phyloP scores from a whole-genome alignment of 2,113 vertebrate genomes.

The Jaculus jaculus region DNA sequence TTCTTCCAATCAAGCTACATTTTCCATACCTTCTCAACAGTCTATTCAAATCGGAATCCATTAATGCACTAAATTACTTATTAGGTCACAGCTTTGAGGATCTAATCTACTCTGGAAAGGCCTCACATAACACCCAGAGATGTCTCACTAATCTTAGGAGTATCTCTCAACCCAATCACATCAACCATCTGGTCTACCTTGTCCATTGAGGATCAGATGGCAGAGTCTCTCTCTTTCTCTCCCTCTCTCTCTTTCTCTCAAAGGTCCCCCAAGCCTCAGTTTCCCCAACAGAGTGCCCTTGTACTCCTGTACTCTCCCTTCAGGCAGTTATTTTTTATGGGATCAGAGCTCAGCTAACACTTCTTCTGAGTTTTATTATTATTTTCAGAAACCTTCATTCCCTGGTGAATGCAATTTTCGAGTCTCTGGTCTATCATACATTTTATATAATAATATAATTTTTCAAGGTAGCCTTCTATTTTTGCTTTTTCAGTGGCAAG shows the following conservation, averaged over 20 bases:
- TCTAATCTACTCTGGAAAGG: background rate
- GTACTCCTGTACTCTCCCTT: too few species aligned
- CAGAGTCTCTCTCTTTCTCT: rapidly evolving
- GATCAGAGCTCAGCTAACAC: background rate
- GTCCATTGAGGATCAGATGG: background rate
- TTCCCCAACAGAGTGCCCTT: background rate
- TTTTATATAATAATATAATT: slow-evolving; percentile 35
- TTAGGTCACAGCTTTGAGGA: background rate
- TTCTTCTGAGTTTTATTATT: background rate
- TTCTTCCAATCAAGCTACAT: background rate
- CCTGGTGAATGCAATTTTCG: background rate
- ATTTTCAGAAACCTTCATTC: background rate
- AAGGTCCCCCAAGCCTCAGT: background rate
- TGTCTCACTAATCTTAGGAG: background rate
- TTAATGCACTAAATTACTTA: too few species aligned
- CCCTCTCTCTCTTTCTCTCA: background rate
- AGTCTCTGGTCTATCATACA: background rate
- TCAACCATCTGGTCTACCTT: background rate
- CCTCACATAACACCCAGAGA: background rate
- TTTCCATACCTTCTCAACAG: too few species aligned
- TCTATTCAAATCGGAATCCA: background rate
- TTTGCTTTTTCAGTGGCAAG: slow-evolving; percentile 39
- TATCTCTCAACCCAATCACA: background rate
- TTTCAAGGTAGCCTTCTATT: slow-evolving; percentile 62
- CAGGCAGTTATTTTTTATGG: rapidly evolving